These are phyloP conservation scores for Poecile atricapillus DNA, from an alignment of 2,113 vertebrate genomes.

Conservation along the genomic window DNA sequence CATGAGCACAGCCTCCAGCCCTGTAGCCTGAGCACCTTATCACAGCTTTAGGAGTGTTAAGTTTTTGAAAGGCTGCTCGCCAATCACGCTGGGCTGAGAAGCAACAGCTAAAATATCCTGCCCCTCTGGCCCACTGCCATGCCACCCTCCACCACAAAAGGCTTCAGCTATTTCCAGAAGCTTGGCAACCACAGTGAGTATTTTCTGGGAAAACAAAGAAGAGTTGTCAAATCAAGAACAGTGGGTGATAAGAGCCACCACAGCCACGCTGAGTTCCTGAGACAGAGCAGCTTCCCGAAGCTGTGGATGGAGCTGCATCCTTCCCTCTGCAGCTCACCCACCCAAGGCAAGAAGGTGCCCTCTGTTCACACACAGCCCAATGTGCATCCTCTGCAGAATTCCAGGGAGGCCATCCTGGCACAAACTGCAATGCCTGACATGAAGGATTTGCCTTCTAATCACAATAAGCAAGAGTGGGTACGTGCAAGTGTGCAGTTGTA, in stretches of 20 bases:
- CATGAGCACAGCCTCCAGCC: conserved; percentile 53
- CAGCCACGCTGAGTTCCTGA: background rate
- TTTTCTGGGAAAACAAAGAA: conserved; percentile 1
- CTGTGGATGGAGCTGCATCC: background rate
- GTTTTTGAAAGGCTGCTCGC: background rate
- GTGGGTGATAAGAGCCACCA: background rate
- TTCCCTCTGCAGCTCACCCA: background rate
- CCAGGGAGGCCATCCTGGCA: background rate
- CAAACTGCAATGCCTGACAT: background rate
- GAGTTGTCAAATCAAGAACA: conserved; percentile 11
- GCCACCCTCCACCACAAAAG: background rate
- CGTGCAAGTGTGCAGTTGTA: background rate
- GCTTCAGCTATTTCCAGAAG: conserved; percentile 38
- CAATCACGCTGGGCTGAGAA: conserved; percentile 53
- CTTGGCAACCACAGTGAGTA: background rate
- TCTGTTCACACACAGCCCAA: background rate
- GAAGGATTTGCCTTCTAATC: background rate
- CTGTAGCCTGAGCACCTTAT: conserved; percentile 55
- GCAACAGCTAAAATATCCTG: conserved; percentile 59
- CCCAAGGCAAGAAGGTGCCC: background rate
- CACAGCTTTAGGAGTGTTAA: conserved; percentile 32
- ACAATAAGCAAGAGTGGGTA: background rate
- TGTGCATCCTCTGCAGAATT: background rate
- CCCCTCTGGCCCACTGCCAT: background rate
- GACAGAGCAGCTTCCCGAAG: background rate